These are phyloP conservation scores for Erythrocebus patas DNA, from an alignment of 2,113 vertebrate genomes.

Conservation along the genomic window DNA sequence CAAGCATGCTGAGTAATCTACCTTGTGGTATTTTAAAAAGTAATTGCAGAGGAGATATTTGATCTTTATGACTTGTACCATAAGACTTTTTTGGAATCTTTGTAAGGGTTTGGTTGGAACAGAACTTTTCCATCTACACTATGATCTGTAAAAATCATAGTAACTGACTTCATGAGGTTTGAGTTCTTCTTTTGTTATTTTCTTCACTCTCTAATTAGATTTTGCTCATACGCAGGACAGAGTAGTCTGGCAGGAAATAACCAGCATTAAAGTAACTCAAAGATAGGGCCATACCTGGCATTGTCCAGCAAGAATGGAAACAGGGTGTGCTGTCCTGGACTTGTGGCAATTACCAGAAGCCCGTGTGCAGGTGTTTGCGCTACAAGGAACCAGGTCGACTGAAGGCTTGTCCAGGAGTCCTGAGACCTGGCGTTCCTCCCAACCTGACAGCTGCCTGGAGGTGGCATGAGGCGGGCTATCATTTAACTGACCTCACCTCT, in stretches of 20 bases:
- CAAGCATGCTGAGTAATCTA: not conserved
- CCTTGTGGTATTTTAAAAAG: not conserved
- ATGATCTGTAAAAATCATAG: constrained; percentile 62
- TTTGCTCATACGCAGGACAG: constrained; percentile 36
- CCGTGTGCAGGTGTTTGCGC: not conserved
- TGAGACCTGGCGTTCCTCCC: not conserved
- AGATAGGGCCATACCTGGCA: not conserved
- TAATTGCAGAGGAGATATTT: constrained; percentile 39
- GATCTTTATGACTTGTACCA: constrained; percentile 26
- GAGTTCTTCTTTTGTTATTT: constrained; percentile 63
- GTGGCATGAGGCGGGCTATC: not conserved
- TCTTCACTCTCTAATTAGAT: constrained; percentile 59
- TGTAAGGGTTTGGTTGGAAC: constrained; percentile 55
- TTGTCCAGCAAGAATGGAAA: not conserved
- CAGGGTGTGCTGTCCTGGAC: not conserved
- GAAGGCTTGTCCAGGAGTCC: not conserved
- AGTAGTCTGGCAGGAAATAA: constrained; percentile 44
- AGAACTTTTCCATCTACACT: constrained; percentile 49
- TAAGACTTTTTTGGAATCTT: constrained; percentile 62
- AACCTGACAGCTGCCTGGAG: not conserved
- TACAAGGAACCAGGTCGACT: not conserved
- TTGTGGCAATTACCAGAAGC: not conserved
- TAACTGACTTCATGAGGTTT: constrained; percentile 53
- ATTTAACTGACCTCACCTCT: not conserved
- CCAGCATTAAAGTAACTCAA: constrained; percentile 40